A percentile compares a stretch with the other conserved stretches of the same genome.
Evolutionary conservation across 1,140 invertebrate species (phyloP).

Genomic region (Belonocnema kinseyi): DNA sequence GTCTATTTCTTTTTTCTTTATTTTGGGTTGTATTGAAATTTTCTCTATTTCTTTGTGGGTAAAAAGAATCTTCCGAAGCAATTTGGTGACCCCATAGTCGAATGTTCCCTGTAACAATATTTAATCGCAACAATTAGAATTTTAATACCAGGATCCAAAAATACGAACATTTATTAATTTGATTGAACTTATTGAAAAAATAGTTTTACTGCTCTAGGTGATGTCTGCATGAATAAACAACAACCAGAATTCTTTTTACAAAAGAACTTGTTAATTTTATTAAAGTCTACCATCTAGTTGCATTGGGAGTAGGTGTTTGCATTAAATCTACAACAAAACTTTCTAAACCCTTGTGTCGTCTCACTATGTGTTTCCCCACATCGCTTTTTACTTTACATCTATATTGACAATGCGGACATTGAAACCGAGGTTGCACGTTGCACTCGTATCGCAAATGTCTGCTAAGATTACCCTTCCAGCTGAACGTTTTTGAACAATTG

Average conservation of each 20-base stretch:
- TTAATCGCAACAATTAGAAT: not conserved
- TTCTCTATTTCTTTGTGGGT: too few relatives aligned
- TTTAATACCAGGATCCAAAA: too few relatives aligned
- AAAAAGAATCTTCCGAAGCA: not conserved
- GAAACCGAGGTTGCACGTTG: conserved; percentile 68
- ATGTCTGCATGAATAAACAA: too few relatives aligned
- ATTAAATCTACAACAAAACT: conserved; percentile 58
- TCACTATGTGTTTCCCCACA: conserved; percentile 65
- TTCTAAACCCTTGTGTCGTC: conserved; percentile 54
- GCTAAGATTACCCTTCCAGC: conserved; percentile 60
- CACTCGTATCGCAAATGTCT: conserved; percentile 70
- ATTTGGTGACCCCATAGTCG: too few relatives aligned
- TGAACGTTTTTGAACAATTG: conserved; percentile 70
- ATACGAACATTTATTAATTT: too few relatives aligned
- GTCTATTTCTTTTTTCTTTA: not conserved
- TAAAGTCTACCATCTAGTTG: too few relatives aligned
- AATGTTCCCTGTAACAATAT: too few relatives aligned
- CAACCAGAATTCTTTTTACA: too few relatives aligned
- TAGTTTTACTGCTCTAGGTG: too few relatives aligned
- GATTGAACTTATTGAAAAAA: too few relatives aligned
- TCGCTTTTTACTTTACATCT: conserved; percentile 67
- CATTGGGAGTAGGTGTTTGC: conserved; percentile 18
- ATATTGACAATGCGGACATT: conserved; percentile 83
- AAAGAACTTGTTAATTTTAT: too few relatives aligned
- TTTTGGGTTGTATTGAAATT: too few relatives aligned